Evolutionary conservation across 2,888 invertebrate genomes (phyloP), one percentile per base, ranked within the genome.

Genomic region (Tetheella fluctuosa): DNA sequence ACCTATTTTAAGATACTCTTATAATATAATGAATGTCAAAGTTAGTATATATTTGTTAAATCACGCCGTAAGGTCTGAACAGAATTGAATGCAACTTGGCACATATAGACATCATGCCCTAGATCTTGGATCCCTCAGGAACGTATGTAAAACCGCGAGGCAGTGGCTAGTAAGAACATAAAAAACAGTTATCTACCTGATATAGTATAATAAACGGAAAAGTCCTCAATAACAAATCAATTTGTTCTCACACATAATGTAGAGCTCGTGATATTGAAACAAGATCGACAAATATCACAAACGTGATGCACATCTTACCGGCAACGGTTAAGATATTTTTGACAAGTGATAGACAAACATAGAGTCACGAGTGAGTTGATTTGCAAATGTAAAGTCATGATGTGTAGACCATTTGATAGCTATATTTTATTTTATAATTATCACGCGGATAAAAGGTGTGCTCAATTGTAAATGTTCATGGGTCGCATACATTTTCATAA

Each of bases 221-320:
- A 48, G 42, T 10, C 42, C 13, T 39, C 37, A 17, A 39, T 42
- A 17, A 20, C 48, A 20, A 20, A 48, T 48, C 20, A 48, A 48
- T 48, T 48, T 48, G 48, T 48, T 48, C n/a, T n/a, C 20, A 7
- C 20, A 20, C 39, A 17, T n/a, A 8, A 23, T 30, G 34, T 55
- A 58, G 57, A 57, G 58, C 25, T 76, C 74, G 74, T 77, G 76
- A 73, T 70, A 59, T 59, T 61, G 39, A 59, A 68, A 69, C 64
- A 62, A 67, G 61, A 57, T 64, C 48, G 58, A 66, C 65, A 76
- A 76, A 74, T 59, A 76, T 55, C 54, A 57, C 12, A 39, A n/a
- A 59, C 79, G 76, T 77, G 79, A 73, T 78, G 71, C 59, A 62
- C 64, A 68, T 63, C 59, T 60, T 74, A 69, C 63, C 67, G 52